These are phyloP conservation scores for Bilobella aurantiaca DNA, from an alignment of 1,140 invertebrate species.

Conservation along the genomic window DNA sequence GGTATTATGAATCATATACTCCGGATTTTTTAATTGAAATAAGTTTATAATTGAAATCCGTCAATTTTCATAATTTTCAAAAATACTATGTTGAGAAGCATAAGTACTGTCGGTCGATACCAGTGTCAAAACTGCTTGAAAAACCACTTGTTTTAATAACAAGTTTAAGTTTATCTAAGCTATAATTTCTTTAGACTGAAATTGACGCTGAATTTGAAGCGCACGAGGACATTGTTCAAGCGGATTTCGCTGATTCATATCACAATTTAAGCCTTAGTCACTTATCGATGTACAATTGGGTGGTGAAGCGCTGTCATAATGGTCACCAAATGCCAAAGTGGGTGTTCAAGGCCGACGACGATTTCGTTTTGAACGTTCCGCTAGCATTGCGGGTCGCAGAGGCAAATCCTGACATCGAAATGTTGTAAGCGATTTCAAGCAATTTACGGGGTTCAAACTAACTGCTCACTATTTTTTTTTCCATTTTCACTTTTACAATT, in stretches of 20 bases:
- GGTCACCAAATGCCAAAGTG: slow-evolving; percentile 44
- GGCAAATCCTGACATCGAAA: slow-evolving; percentile 1
- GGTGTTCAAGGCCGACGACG: slow-evolving; percentile 75
- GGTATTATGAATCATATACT: no score
- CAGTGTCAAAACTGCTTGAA: no score
- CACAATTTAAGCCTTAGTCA: slow-evolving; percentile 76
- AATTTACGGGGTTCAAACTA: slow-evolving; percentile 68
- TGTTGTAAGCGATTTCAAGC: slow-evolving; percentile 43
- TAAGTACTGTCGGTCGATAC: no score
- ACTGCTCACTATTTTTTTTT: slow-evolving; percentile 87
- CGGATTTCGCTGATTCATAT: slow-evolving; percentile 68
- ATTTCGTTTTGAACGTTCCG: slow-evolving; percentile 75
- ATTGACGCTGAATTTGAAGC: slow-evolving; percentile 43
- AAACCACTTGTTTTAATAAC: no score
- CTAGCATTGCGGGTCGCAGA: neutral
- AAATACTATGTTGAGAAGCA: no score
- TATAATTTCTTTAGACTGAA: neutral
- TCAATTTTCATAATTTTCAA: no score
- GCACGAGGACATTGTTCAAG: slow-evolving; percentile 59
- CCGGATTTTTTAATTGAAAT: no score
- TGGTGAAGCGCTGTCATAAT: slow-evolving; percentile 59
- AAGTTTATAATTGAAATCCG: no score
- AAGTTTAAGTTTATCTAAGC: no score
- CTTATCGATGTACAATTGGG: slow-evolving; percentile 71
- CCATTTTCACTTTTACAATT: slow-evolving; percentile 42